A percentile compares a stretch with the other conserved stretches of the same genome.
Evolutionary conservation across 2,888 invertebrate species (phyloP).

Genomic region (Hipparchia semele): DNA sequence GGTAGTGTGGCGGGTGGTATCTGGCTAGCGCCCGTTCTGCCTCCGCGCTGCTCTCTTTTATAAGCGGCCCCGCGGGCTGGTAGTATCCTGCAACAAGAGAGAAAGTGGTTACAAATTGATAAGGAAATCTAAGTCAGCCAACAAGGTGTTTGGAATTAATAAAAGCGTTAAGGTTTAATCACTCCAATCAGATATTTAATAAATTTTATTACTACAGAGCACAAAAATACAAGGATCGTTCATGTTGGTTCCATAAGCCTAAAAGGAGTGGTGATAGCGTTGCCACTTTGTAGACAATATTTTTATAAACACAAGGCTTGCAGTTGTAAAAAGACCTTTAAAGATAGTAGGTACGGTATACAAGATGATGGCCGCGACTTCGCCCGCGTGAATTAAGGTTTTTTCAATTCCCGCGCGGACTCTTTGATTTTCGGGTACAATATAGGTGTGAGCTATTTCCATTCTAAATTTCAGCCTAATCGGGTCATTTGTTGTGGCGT

Average conservation of each 20-base stretch:
- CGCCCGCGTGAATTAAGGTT: background rate
- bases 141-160: background rate
- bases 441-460: too few relatives aligned
- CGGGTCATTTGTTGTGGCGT: background rate
- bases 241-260: too few relatives aligned
- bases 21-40: slow-evolving; percentile 78
- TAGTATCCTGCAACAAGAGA: slow-evolving; percentile 88
- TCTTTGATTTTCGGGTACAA: too few relatives aligned
- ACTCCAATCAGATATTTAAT: too few relatives aligned
- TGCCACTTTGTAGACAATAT: too few relatives aligned
- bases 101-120: slow-evolving; percentile 1
- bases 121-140: background rate
- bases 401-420: too few relatives aligned
- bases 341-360: background rate
- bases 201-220: too few relatives aligned
- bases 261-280: too few relatives aligned
- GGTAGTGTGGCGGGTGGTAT: slow-evolving; percentile 76
- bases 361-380: too few relatives aligned
- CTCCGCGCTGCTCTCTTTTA: slow-evolving; percentile 83
- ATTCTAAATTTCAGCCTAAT: background rate
- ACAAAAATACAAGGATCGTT: too few relatives aligned
- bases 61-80: slow-evolving; percentile 96
- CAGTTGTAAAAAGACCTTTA: background rate
- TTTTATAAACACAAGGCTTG: too few relatives aligned
- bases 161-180: too few relatives aligned